A percentile compares a stretch with the other conserved stretches of the same genome.
These are phyloP conservation scores for Spicauda simplicius DNA, from an alignment of 2,888 invertebrate species.

Conservation along the genomic window DNA sequence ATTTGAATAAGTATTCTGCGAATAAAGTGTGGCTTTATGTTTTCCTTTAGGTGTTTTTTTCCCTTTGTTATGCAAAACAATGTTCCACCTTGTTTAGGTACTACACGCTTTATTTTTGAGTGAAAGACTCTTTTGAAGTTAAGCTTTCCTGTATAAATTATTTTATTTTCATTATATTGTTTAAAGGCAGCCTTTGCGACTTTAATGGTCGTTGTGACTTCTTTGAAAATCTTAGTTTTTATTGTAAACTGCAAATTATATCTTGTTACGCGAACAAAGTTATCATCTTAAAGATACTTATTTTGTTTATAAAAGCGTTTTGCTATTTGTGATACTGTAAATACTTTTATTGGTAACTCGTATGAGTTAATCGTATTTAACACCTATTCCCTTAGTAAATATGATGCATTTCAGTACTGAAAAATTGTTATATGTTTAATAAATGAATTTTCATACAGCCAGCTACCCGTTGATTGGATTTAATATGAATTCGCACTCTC, in stretches of 20 bases:
- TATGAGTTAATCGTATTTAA: no score
- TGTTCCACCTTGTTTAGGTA: constrained; percentile 85
- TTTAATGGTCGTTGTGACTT: constrained; percentile 72
- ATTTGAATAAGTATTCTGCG: constrained; percentile 85
- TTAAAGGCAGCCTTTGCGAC: constrained; percentile 76
- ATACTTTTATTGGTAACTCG: no score
- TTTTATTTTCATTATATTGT: constrained; percentile 83
- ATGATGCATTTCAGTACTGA: neutral
- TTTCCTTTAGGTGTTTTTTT: constrained; percentile 84
- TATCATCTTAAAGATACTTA: neutral
- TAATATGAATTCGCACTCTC: constrained; percentile 3
- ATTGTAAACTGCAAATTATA: constrained; percentile 5
- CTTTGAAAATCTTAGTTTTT: constrained; percentile 62
- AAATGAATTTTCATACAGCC: neutral
- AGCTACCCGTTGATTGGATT: constrained; percentile 1
- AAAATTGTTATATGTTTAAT: neutral
- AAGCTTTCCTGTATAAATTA: constrained; percentile 84
- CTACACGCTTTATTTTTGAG: constrained; percentile 85
- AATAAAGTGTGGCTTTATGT: constrained; percentile 85
- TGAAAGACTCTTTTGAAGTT: constrained; percentile 85
- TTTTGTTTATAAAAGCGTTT: no score
- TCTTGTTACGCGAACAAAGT: neutral
- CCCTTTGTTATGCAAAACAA: constrained; percentile 85
- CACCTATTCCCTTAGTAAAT: no score
- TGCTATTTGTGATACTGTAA: no score